Conservation (phyloP, 1,140 invertebrate genomes). For the Ephestia elutella region DNA sequence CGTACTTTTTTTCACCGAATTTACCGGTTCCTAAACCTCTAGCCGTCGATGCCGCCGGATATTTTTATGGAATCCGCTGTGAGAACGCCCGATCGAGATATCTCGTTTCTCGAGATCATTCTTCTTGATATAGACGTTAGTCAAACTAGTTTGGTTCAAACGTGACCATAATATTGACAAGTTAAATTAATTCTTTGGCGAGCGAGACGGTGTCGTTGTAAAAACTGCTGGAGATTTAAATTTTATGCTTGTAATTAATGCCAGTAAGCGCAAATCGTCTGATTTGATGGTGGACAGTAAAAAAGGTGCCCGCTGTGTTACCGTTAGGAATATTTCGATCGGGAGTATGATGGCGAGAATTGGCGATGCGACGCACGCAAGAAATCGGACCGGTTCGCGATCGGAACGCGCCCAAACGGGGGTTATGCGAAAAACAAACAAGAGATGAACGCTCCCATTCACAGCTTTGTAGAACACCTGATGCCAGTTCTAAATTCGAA, state of each 20-base stretch:
- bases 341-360: slow-evolving; percentile 45
- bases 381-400: slow-evolving; percentile 39
- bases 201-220: slow-evolving; percentile 25
- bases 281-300: slow-evolving; percentile 30
- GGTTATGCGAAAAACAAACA: slow-evolving; percentile 46
- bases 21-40: slow-evolving; percentile 30
- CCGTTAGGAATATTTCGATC: slow-evolving; percentile 35
- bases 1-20: slow-evolving; percentile 36
- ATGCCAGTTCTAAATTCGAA: slow-evolving; percentile 8
- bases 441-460: slow-evolving; percentile 35
- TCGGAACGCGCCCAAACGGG: slow-evolving; percentile 45
- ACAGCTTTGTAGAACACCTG: slow-evolving; percentile 31
- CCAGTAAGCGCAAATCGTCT: slow-evolving; percentile 27
- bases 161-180: slow-evolving; percentile 49
- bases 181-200: slow-evolving; percentile 42
- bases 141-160: slow-evolving; percentile 34
- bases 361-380: slow-evolving; percentile 50
- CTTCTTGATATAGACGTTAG: slow-evolving; percentile 49
- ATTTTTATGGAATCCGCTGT: slow-evolving; percentile 51
- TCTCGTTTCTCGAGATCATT: slow-evolving; percentile 49
- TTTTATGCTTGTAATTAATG: slow-evolving; percentile 32
- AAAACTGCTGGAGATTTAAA: slow-evolving; percentile 38
- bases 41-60: slow-evolving; percentile 27
- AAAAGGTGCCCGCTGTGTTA: slow-evolving; percentile 35
- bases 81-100: slow-evolving; percentile 35